These are phyloP conservation scores for Ornithoptera priamus DNA, from an alignment of 2,888 invertebrate genomes.

Conservation along the genomic window DNA sequence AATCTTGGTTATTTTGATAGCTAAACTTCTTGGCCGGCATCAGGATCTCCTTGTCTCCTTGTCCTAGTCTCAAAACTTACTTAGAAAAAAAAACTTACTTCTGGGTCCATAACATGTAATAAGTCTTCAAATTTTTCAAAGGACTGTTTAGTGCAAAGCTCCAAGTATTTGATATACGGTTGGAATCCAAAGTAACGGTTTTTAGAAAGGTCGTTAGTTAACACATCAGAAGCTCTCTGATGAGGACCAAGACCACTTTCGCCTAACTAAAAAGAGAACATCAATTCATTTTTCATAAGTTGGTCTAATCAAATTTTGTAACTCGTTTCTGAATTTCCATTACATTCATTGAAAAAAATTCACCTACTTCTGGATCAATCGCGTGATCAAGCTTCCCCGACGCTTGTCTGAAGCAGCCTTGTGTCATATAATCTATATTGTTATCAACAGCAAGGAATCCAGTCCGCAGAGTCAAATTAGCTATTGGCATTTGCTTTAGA, in stretches of 20 bases:
- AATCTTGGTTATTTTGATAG: too few relatives aligned
- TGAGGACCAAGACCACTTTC: conserved; percentile 40
- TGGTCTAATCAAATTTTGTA: background rate
- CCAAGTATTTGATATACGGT: conserved; percentile 90
- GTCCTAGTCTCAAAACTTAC: too few relatives aligned
- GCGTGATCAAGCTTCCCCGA: conserved; percentile 52
- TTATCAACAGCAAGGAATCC: conserved; percentile 50
- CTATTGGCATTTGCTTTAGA: conserved; percentile 40
- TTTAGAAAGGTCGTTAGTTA: conserved; percentile 45
- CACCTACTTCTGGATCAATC: conserved; percentile 59
- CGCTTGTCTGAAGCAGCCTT: conserved; percentile 57
- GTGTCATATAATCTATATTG: conserved; percentile 54
- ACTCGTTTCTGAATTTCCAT: background rate
- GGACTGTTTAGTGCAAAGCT: conserved; percentile 86
- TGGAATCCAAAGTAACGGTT: conserved; percentile 89
- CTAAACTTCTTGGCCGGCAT: too few relatives aligned
- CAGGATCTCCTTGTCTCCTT: too few relatives aligned
- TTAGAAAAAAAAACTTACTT: conserved; percentile 36
- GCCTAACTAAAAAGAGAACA: conserved; percentile 35
- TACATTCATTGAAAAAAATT: too few relatives aligned
- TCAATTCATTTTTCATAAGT: background rate
- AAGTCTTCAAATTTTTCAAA: conserved; percentile 85
- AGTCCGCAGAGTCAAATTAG: conserved; percentile 45
- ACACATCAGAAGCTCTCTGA: conserved; percentile 40
- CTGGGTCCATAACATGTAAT: conserved; percentile 80